A percentile compares a stretch with the other conserved stretches of the same genome.
Evolutionary conservation across 2,888 invertebrate genomes (phyloP).

Genomic region (Chalcosyrphus nemorum): DNA sequence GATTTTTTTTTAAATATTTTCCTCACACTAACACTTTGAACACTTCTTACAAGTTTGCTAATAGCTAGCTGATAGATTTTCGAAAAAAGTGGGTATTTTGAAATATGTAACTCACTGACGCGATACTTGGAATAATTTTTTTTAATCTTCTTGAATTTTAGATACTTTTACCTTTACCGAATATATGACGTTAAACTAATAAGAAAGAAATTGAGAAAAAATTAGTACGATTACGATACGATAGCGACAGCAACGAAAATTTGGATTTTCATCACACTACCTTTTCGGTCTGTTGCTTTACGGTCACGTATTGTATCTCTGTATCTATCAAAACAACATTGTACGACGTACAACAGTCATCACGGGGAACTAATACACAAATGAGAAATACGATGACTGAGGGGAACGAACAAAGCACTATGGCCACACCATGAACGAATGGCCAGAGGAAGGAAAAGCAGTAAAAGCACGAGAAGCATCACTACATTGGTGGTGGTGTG

Average conservation of each 20-base stretch:
- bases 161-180: slow-evolving; percentile 26
- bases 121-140: background rate
- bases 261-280: slow-evolving; percentile 57
- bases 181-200: slow-evolving; percentile 17
- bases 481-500: background rate
- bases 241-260: slow-evolving; percentile 46
- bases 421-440: slow-evolving; percentile 19
- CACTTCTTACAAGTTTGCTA: background rate
- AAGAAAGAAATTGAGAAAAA: slow-evolving; percentile 27
- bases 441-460: slow-evolving; percentile 38
- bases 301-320: slow-evolving; percentile 69
- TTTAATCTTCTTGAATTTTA: too few species aligned
- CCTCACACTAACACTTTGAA: slow-evolving; percentile 18
- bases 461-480: slow-evolving; percentile 46
- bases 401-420: slow-evolving; percentile 69
- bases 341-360: slow-evolving; percentile 64
- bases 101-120: slow-evolving; percentile 24
- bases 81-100: slow-evolving; percentile 1
- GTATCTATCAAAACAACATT: slow-evolving; percentile 65
- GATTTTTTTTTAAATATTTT: slow-evolving; percentile 1
- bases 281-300: slow-evolving; percentile 70
- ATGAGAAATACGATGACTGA: slow-evolving; percentile 64
- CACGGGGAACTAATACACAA: slow-evolving; percentile 69
- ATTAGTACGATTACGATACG: slow-evolving; percentile 39
- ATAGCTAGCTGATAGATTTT: background rate